Evolutionary conservation across 2,888 invertebrate genomes (phyloP), one percentile per base, ranked within the genome.

Genomic region (Macrophya alboannulata): DNA sequence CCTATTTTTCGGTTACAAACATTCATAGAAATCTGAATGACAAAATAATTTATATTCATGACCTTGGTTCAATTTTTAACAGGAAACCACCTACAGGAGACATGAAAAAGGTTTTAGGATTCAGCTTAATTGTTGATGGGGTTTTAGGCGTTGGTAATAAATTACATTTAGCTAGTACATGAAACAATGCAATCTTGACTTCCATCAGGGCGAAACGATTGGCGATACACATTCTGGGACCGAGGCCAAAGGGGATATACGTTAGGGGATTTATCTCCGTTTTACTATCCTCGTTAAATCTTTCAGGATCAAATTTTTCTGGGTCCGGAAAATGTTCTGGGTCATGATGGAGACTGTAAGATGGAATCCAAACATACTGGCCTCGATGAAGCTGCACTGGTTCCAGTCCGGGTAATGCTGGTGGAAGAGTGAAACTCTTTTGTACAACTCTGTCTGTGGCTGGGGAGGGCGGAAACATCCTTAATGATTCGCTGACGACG

Each of bases 201-300:
- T 94, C 94, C 87, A 94, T 89, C 1, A 94, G 87, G 0, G 94
- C 94, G 85, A 94, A 94, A 81, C 94, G 91, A 43, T 90, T 89
- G 94, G 96, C 96, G 84, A 96, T 95, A 88, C 96, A 96, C 89
- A 94, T 95, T 85, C 96, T 94, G 1, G 95, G 96, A 4, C 96
- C 96, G 0, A 94, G 62, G 1, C 95, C 96, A 85, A 96, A 96
- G 0, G 95, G 95, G 88, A 94, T 88, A 86, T 95, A 95, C 0
- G 94, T 91, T 72, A 94, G 94, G 0, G 94, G 94, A 17, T 92
- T 88, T n/a, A 95, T 94, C 17, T 94, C 94, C 0, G 92, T 91
- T 87, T 93, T 94, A 86, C 94, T 94, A 83, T 94, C 94, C 0
- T 94, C 93, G 0, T 92, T 93, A 88, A 94, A 95, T 74, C 94